Base-by-base conservation (phyloP, 2,113 vertebrate species). In the Physeter macrocephalus region DNA sequence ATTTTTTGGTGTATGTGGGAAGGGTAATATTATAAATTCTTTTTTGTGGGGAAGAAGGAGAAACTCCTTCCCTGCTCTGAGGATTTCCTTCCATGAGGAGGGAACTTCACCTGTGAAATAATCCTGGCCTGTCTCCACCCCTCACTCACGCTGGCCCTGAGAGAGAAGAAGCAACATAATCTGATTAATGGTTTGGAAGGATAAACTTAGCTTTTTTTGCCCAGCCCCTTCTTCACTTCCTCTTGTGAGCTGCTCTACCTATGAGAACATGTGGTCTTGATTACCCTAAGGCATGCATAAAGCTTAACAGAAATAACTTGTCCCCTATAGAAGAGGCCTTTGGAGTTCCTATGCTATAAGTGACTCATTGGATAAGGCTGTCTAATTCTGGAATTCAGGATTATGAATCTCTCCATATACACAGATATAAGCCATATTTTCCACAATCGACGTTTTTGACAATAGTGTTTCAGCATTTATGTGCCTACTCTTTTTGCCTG, bases 141-240 rank as follows among this genome's bases (percentile, higher is more conserved):
- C 85, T 97, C 91, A 87, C 43, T 94, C 69, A 49, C 9, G 54
- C 54, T 71, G 71, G 43, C 54, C 81, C 80, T 64, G n/a, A 34
- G 61, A 80, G 77, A 88, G 77, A 78, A 95, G 88, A 41, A 94
- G 89, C 64, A 2, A 93, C 59, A 49, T 96, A 94, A 97, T 93
- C 95, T 97, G 96, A 96, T 94, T 95, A 95, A 97, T 85, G 82
- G 72, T 88, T 95, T 97, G 95, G 88, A 97, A 95, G 82, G 54
- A 94, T 97, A 96, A 94, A 91, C 71, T 95, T 94, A 89, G 85
- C 95, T 97, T 95, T 84, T 61, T 41, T 91, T 80, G 61, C 82
- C 71, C 88, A 57, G 52, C 62, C 75, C 75, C 71, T 96, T 96
- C 95, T 93, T 90, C 93, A 89, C n/a, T 78, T 88, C 75, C 89